phyloP scores from a whole-genome alignment of 2,888 invertebrate genomes.

The Branchipolynoe longqiensis region DNA sequence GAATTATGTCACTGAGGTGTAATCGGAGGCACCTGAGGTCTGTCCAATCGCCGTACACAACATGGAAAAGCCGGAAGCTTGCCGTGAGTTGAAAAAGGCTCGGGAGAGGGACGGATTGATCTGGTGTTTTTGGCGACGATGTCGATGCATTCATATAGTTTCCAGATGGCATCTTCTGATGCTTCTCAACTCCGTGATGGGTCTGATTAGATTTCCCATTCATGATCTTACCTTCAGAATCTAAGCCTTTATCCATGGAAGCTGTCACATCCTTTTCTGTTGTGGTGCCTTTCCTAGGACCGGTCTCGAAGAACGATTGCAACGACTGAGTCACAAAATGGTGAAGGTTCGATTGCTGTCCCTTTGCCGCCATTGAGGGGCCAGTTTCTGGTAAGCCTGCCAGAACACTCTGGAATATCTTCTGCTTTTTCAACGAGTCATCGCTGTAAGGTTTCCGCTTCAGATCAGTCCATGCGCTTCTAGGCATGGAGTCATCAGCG shows the following conservation, averaged over 20 bases:
- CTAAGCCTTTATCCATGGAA: no score
- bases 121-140: background rate
- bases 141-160: background rate
- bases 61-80: conserved; percentile 40
- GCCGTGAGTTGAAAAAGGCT: conserved; percentile 34
- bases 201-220: background rate
- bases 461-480: background rate
- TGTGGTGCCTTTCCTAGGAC: background rate
- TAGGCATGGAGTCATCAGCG: background rate
- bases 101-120: background rate
- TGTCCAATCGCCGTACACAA: conserved; percentile 12
- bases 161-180: background rate
- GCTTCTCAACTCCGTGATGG: background rate
- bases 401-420: conserved; percentile 36
- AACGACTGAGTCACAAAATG: conserved; percentile 40
- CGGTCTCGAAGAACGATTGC: conserved; percentile 26
- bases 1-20: background rate
- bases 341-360: background rate
- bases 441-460: background rate
- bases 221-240: no score
- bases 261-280: background rate
- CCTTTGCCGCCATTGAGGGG: background rate
- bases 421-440: conserved; percentile 27
- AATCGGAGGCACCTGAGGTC: conserved; percentile 24
- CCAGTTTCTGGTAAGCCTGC: conserved; percentile 16